Percentiles rank a stretch among this genome's conserved stretches.
phyloP scores from a whole-genome alignment of 1,140 invertebrate genomes.

The Drosophila varians region DNA sequence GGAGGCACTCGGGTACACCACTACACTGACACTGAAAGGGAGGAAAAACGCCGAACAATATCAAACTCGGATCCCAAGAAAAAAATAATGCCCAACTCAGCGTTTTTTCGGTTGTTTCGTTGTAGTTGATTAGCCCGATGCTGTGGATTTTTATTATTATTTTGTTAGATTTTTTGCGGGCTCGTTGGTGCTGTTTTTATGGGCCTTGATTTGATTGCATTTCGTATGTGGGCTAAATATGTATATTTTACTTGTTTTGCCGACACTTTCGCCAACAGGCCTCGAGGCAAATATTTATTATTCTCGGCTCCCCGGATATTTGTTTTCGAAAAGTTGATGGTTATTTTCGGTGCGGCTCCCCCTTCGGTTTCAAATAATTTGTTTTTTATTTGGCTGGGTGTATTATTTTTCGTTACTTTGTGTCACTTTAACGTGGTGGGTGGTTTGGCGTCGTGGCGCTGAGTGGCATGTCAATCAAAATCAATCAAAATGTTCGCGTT shows the following conservation, averaged over 20 bases:
- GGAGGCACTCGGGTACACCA: constrained; percentile 27
- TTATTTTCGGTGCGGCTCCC: background rate
- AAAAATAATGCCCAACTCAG: constrained; percentile 61
- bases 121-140: constrained; percentile 65
- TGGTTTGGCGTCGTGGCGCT: constrained; percentile 33
- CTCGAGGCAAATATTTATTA: constrained; percentile 47
- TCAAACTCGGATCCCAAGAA: constrained; percentile 24
- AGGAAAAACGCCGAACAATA: constrained; percentile 37
- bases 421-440: constrained; percentile 28
- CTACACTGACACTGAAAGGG: constrained; percentile 36
- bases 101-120: constrained; percentile 43
- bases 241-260: constrained; percentile 19
- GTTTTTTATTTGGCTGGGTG: constrained; percentile 4
- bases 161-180: constrained; percentile 50
- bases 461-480: constrained; percentile 79
- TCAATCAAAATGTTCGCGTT: constrained; percentile 67
- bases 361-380: constrained; percentile 4
- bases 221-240: constrained; percentile 19
- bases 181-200: constrained; percentile 44
- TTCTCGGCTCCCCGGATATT: constrained; percentile 35
- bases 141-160: constrained; percentile 51
- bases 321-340: constrained; percentile 7
- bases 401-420: constrained; percentile 16
- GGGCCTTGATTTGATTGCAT: constrained; percentile 51
- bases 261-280: constrained; percentile 34